Evolutionary conservation across 2,113 vertebrate genomes (phyloP), one percentile per base, ranked within the genome.

Genomic region (Alosa alosa): DNA sequence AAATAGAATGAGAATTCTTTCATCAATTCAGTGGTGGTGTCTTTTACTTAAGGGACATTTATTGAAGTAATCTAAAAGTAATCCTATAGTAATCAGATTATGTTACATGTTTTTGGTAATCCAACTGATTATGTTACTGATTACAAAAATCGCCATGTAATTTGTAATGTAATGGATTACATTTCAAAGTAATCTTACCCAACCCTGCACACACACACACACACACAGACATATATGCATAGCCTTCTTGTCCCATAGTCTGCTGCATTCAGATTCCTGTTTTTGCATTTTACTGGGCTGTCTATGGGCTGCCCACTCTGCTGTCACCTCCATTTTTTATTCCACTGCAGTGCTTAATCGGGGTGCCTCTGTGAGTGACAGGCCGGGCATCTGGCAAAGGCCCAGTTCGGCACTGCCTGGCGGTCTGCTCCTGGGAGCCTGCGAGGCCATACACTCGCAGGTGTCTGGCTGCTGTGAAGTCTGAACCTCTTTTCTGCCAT

Each of bases 351-450:
- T 1, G 20, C 57, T 60, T 60, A 60, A n/a, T 60, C 57, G 57
- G 18, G n/a, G 57, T 60, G 57, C 6, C 22, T 22, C 57, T 36
- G n/a, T 25, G 64, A 72, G n/a, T 72, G 64, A 72, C 64, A 72
- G 64, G 22, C 20, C 82, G 86, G 86, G 83, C 83, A 86, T 88
- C n/a, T 72, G 64, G n/a, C n/a, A 72, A 72, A 72, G 64, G 25
- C 25, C 25, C 64, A 72, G 64, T 31, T 31, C 64, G 31, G n/a
- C 25, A 25, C 57, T 60, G 57, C 22, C 57, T 6, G 20, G 57
- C 22, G 7, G n/a, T 9, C 25, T 72, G 25, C 25, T 72, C 57
- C 18, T 22, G 57, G 57, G 57, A 22, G 57, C 64, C 64, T 10
- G 25, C 25, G 2, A 72, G 64, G 64, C 64, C 10, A 10, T 25